Percentiles rank a stretch among this genome's conserved stretches.
These are phyloP conservation scores for Colius striatus DNA, from an alignment of 2,113 vertebrate genomes.

Conservation along the genomic window DNA sequence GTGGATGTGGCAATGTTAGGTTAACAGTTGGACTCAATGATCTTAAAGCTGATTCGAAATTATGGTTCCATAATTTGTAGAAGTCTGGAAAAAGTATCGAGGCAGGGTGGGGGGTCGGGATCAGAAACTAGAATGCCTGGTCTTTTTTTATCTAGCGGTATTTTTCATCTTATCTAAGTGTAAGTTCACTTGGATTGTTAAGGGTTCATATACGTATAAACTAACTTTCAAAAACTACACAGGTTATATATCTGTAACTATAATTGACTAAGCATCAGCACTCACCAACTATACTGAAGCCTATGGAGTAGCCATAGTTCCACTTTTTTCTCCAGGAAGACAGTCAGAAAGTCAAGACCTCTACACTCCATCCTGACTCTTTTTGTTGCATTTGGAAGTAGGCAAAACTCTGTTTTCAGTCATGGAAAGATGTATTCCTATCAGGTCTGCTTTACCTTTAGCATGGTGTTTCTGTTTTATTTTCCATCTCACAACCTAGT, in stretches of 20 bases:
- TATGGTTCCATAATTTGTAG: not conserved
- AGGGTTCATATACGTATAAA: not conserved
- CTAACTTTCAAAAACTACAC: not conserved
- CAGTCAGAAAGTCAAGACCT: not conserved
- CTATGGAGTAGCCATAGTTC: not conserved
- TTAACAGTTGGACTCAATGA: rapidly evolving
- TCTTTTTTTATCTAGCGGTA: not conserved
- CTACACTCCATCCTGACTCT: not conserved
- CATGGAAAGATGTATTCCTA: not conserved
- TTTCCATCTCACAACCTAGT: not conserved
- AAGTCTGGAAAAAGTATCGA: not conserved
- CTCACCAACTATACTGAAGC: not conserved
- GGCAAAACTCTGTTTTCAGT: not conserved
- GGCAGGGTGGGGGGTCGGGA: rapidly evolving
- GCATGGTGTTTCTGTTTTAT: not conserved
- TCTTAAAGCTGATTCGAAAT: not conserved
- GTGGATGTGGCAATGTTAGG: not conserved
- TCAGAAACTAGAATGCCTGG: not conserved
- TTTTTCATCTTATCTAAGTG: not conserved
- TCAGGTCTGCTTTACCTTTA: not conserved
- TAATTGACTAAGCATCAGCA: not conserved
- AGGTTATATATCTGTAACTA: not conserved
- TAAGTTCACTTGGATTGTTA: not conserved
- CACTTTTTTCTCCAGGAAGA: not conserved
- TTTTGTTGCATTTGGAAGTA: not conserved